These are phyloP conservation scores for Adelosebastes latens DNA, from an alignment of 2,797 vertebrate species.

Conservation along the genomic window DNA sequence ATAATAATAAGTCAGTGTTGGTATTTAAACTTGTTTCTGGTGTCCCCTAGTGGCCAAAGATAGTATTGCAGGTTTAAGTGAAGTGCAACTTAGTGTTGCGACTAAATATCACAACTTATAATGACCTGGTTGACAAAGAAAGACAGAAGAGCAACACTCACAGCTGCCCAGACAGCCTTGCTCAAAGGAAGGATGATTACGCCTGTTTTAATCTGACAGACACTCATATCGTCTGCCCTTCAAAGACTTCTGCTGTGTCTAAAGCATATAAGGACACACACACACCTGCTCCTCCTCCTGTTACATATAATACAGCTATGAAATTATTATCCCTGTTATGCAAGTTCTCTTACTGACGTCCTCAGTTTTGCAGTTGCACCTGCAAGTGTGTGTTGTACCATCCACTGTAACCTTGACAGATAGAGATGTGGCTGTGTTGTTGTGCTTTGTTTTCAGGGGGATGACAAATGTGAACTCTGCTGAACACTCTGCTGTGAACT, in stretches of 20 bases:
- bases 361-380: conserved; percentile 24
- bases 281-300: background rate
- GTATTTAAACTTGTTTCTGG: background rate
- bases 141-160: conserved; percentile 4
- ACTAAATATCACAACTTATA: background rate
- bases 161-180: conserved; percentile 59
- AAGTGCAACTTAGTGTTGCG: background rate
- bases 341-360: background rate
- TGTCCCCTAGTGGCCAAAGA: background rate
- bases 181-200: conserved; percentile 43
- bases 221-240: conserved; percentile 55
- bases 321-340: background rate
- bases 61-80: background rate
- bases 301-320: background rate
- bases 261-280: conserved; percentile 10
- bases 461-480: conserved; percentile 32
- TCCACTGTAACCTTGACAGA: conserved; percentile 29
- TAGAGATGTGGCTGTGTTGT: conserved; percentile 3
- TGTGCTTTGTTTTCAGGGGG: background rate
- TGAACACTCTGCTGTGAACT: conserved; percentile 49
- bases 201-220: conserved; percentile 68
- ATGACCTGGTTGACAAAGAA: background rate
- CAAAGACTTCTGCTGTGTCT: conserved; percentile 68
- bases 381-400: conserved; percentile 18
- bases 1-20: background rate